Evolutionary conservation across 2,888 invertebrate genomes (phyloP).

Genomic region (Drosophila mayaguana): DNA sequence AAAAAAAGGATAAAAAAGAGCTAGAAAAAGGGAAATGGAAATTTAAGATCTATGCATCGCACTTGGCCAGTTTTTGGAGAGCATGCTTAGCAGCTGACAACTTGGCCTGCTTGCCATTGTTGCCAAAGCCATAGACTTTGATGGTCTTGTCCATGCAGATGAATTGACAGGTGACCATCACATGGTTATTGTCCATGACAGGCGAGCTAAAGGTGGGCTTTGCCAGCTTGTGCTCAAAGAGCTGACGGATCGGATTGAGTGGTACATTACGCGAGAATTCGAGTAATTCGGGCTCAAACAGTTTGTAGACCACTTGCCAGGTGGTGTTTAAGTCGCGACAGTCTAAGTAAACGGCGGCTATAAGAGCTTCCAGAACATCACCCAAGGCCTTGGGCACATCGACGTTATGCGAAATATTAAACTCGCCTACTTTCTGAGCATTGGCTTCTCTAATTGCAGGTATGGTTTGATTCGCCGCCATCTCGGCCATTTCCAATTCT

Average conservation of each 20-base stretch:
- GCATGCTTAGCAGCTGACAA: conserved; percentile 93
- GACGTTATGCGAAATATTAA: conserved; percentile 88
- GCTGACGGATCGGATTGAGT: conserved; percentile 94
- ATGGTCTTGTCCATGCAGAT: conserved; percentile 87
- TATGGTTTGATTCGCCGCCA: not conserved
- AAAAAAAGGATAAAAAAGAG: not conserved
- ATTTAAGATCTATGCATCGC: conserved; percentile 36
- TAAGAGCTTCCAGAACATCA: conserved; percentile 96
- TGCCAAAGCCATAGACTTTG: conserved; percentile 89
- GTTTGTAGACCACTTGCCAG: conserved; percentile 93
- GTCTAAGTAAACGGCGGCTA: conserved; percentile 96
- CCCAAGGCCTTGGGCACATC: conserved; percentile 96
- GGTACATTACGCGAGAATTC: conserved; percentile 93
- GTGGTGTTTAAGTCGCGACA: conserved; percentile 89
- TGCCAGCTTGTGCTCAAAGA: conserved; percentile 93
- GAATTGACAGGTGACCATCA: conserved; percentile 88
- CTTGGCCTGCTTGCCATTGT: conserved; percentile 90
- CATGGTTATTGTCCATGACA: conserved; percentile 78
- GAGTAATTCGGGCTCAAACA: conserved; percentile 95
- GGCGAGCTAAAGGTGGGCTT: conserved; percentile 88
- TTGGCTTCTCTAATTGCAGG: not conserved
- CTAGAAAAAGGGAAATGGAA: not conserved
- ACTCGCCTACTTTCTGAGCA: conserved; percentile 33
- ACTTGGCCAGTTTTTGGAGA: conserved; percentile 85
- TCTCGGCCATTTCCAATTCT: conserved; percentile 28